Evolutionary conservation across 2,888 invertebrate species (phyloP).

Genomic region (Drosophila atripex): DNA sequence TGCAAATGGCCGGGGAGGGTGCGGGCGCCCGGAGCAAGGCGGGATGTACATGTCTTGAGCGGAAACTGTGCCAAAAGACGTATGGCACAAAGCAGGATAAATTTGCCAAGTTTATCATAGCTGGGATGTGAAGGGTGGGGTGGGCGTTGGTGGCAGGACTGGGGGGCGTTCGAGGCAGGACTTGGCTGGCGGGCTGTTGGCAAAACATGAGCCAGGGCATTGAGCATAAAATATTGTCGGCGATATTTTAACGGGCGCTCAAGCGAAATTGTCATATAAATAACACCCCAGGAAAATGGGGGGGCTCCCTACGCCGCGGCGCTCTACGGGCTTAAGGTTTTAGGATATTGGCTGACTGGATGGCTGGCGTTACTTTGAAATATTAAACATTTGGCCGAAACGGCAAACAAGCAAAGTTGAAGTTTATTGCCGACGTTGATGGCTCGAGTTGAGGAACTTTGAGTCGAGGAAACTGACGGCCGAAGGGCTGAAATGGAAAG

Average conservation of each 20-base stretch:
- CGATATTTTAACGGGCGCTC: constrained; percentile 79
- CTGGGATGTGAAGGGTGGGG: constrained; percentile 10
- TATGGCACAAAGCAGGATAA: constrained; percentile 79
- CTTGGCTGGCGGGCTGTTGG: constrained; percentile 59
- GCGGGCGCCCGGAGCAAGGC: background rate
- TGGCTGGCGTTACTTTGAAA: constrained; percentile 74
- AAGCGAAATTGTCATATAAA: constrained; percentile 79
- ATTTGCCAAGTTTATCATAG: constrained; percentile 80
- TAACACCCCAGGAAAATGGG: constrained; percentile 56
- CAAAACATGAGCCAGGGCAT: constrained; percentile 77
- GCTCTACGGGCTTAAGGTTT: constrained; percentile 37
- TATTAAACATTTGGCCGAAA: constrained; percentile 68
- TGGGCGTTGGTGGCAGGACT: background rate
- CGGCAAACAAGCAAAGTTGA: constrained; percentile 68
- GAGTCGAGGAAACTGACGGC: background rate
- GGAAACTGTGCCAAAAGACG: constrained; percentile 77
- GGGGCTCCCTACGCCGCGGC: background rate
- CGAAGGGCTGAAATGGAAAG: constrained; percentile 5
- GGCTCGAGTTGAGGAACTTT: constrained; percentile 17
- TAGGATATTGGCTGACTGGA: constrained; percentile 65
- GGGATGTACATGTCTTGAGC: constrained; percentile 29
- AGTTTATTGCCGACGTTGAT: constrained; percentile 68
- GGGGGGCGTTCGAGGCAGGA: no score
- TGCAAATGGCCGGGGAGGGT: constrained; percentile 17
- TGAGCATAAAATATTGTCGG: constrained; percentile 77